phyloP scores from a whole-genome alignment of 2,113 vertebrate species.

The Percina caprodes region DNA sequence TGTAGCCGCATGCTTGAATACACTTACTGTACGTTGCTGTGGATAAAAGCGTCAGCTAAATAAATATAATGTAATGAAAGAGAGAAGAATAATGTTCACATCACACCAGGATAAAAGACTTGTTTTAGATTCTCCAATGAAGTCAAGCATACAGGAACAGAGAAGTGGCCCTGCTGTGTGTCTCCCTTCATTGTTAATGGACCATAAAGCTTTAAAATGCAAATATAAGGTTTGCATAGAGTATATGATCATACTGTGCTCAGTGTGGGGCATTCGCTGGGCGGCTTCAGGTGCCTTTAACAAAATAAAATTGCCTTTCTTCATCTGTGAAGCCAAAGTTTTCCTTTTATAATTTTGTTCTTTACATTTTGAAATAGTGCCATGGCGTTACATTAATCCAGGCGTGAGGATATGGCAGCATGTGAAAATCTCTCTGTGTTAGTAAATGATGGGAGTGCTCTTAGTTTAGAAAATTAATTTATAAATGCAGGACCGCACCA shows the following conservation, averaged over 20 bases:
- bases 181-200: conserved; percentile 28
- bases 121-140: conserved; percentile 37
- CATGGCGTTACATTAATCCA: background rate
- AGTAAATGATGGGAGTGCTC: no score
- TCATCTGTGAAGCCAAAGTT: conserved; percentile 3
- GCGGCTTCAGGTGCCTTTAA: conserved; percentile 2
- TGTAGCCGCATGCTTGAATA: no score
- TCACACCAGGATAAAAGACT: conserved; percentile 13
- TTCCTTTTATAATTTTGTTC: conserved; percentile 5
- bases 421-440: no score
- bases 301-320: background rate
- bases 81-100: conserved; percentile 35
- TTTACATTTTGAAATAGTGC: no score
- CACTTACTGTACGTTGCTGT: no score
- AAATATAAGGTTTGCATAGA: conserved; percentile 9
- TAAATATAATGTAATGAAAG: background rate
- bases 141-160: conserved; percentile 26
- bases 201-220: conserved; percentile 20
- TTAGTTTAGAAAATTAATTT: no score
- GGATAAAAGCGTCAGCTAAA: no score
- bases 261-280: background rate
- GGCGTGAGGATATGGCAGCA: background rate
- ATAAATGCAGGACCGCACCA: no score
- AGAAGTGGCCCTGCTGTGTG: conserved; percentile 17
- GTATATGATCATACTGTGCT: conserved; percentile 14